These are phyloP conservation scores for Drosophila subobscura DNA, from an alignment of 1,140 invertebrate genomes.

Conservation along the genomic window DNA sequence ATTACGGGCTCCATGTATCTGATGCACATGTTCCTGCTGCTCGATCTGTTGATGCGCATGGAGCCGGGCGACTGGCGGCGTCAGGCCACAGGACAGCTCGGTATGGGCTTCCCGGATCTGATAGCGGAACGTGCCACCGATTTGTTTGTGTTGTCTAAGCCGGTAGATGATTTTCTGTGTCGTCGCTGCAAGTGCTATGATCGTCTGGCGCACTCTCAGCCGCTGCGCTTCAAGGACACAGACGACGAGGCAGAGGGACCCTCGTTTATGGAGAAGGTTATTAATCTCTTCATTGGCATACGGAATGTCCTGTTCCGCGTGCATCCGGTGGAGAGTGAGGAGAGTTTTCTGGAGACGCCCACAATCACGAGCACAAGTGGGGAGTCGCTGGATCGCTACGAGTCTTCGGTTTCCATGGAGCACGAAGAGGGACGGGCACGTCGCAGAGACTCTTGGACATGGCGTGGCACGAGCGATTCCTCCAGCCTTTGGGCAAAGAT, in stretches of 20 bases:
- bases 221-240: neutral
- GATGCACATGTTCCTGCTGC: constrained; percentile 42
- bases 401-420: neutral
- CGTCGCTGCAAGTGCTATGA: constrained; percentile 3
- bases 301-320: neutral
- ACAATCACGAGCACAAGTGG: constrained; percentile 18
- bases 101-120: neutral
- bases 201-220: constrained; percentile 25
- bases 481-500: constrained; percentile 37
- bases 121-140: constrained; percentile 14
- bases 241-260: neutral
- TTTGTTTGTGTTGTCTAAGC: constrained; percentile 30
- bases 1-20: constrained; percentile 49
- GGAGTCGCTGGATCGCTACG: neutral
- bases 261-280: neutral
- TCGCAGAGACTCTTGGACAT: neutral
- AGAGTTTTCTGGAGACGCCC: constrained; percentile 33
- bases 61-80: constrained; percentile 17
- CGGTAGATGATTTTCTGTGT: constrained; percentile 36
- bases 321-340: constrained; percentile 11
- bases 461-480: constrained; percentile 34
- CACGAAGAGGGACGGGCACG: neutral
- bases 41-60: constrained; percentile 39
- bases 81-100: constrained; percentile 8
- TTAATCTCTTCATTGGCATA: neutral